phyloP scores from a whole-genome alignment of 2,113 vertebrate genomes.

The Rostratula benghalensis region DNA sequence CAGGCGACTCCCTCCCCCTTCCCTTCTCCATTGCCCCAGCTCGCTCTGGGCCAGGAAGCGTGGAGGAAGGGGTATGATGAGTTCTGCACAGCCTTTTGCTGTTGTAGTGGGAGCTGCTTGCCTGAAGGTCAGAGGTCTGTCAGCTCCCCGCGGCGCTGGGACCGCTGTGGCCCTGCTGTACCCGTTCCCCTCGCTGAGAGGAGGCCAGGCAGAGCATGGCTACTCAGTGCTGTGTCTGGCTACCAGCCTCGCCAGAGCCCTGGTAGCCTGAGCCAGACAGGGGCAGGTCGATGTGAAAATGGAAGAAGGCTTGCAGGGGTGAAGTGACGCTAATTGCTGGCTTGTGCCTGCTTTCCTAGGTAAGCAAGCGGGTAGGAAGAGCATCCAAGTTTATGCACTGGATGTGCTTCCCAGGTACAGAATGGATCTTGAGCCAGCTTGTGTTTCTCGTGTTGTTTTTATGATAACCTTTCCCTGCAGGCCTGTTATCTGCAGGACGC shows the following conservation, averaged over 20 bases:
- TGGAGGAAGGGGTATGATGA: background rate
- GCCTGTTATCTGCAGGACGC: background rate
- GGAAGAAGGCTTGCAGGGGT: background rate
- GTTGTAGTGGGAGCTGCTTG: background rate
- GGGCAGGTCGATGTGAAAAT: background rate
- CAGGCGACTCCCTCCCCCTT: background rate
- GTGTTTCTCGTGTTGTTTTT: background rate
- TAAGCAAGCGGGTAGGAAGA: background rate
- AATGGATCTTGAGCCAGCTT: background rate
- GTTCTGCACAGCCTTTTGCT: background rate
- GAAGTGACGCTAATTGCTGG: accelerated
- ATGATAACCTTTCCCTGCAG: background rate
- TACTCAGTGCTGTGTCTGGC: background rate
- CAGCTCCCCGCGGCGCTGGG: accelerated
- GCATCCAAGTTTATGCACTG: accelerated
- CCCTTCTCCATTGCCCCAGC: background rate
- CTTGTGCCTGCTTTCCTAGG: background rate
- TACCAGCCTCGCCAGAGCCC: background rate
- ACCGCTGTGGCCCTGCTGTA: background rate
- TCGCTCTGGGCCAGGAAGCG: background rate
- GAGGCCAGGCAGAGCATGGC: background rate
- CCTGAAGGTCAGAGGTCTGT: background rate
- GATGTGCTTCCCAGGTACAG: background rate
- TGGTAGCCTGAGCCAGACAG: accelerated
- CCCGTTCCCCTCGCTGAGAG: accelerated